Evolutionary conservation across 2,113 vertebrate genomes (phyloP).

Genomic region (Chionomys nivalis): DNA sequence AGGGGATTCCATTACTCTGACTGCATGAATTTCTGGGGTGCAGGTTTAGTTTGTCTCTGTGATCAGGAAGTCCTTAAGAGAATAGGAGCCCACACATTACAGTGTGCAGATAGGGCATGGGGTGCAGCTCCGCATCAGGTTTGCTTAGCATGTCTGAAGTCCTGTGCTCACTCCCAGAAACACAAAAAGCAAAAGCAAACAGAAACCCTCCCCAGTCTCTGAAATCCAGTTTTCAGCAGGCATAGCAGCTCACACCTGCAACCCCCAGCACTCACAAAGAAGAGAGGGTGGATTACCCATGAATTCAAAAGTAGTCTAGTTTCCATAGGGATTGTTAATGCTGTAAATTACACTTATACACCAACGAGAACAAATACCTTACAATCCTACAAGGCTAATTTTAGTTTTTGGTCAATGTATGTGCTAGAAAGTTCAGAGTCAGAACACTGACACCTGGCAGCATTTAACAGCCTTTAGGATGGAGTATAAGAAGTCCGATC

Average conservation of each 20-base stretch:
- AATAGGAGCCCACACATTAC: not conserved
- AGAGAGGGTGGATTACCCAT: not conserved
- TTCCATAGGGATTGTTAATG: not conserved
- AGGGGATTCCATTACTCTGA: not conserved
- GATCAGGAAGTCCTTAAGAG: not conserved
- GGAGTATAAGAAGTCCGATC: not conserved
- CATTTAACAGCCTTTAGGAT: not conserved
- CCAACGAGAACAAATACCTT: not conserved
- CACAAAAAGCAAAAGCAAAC: not conserved
- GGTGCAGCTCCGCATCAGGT: not conserved
- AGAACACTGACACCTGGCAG: not conserved
- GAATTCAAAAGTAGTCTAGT: not conserved
- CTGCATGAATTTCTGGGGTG: not conserved
- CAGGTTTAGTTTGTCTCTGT: constrained; percentile 21
- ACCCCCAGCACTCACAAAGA: not conserved
- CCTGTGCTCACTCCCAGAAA: not conserved
- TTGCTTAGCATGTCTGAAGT: not conserved
- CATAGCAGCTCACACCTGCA: not conserved
- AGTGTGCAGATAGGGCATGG: not conserved
- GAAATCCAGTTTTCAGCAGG: not conserved
- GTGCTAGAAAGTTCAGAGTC: not conserved
- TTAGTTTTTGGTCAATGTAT: not conserved
- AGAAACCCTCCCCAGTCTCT: not conserved
- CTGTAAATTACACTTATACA: not conserved
- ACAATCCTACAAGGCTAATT: not conserved